Percentiles rank a stretch among this genome's conserved stretches.
Evolutionary conservation across 2,113 vertebrate genomes (phyloP).

Genomic region (Channa argus): DNA sequence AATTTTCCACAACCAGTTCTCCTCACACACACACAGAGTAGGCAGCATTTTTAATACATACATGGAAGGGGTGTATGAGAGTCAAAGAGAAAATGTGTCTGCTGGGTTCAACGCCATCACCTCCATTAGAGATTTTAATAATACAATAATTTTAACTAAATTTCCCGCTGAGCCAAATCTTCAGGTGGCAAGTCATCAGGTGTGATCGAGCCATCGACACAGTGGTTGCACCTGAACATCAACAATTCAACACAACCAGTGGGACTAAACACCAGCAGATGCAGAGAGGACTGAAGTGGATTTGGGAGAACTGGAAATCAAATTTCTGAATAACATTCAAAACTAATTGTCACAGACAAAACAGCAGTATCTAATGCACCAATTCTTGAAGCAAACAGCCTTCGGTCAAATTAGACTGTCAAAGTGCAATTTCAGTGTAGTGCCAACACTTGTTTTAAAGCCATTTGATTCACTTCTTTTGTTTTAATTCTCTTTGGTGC

Average conservation of each 20-base stretch:
- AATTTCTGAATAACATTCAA: background rate
- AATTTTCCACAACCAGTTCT: conserved; percentile 2
- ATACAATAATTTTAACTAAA: background rate
- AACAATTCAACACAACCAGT: conserved; percentile 9
- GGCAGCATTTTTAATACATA: background rate
- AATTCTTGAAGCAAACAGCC: too few species aligned
- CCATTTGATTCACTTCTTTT: conserved; percentile 1
- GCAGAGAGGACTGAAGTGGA: conserved; percentile 2
- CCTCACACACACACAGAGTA: conserved; percentile 6
- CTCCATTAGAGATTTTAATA: background rate
- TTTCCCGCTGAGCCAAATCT: background rate
- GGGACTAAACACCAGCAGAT: background rate
- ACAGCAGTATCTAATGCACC: background rate
- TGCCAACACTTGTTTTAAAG: background rate
- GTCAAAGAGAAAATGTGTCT: conserved; percentile 16
- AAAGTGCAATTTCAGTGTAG: too few species aligned
- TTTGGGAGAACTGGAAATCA: background rate
- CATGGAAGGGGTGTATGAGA: conserved; percentile 1
- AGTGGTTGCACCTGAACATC: background rate
- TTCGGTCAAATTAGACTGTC: too few species aligned
- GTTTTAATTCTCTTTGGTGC: conserved; percentile 15
- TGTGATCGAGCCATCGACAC: background rate
- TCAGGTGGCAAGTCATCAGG: background rate
- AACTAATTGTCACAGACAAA: background rate
- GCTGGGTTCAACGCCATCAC: background rate